Evolutionary conservation across 2,113 vertebrate species (phyloP).

Genomic region (Geothlypis trichas): DNA sequence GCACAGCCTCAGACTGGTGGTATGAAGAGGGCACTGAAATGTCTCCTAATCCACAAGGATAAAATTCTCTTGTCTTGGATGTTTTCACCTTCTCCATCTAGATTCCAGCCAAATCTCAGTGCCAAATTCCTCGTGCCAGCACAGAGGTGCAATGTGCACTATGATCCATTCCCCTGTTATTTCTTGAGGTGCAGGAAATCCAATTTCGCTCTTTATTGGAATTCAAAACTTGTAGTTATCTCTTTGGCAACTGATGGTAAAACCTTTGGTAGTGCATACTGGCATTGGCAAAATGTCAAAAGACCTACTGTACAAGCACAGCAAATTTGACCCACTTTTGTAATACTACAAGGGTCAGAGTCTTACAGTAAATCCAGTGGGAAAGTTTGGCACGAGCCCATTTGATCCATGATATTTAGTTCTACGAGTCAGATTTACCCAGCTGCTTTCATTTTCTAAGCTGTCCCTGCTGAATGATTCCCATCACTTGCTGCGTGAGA

Average conservation of each 20-base stretch:
- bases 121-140: neutral
- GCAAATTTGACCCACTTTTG: constrained; percentile 67
- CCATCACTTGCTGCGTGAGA: constrained; percentile 20
- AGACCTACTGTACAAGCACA: constrained; percentile 50
- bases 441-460: constrained; percentile 51
- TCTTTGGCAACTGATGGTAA: constrained; percentile 60
- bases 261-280: constrained; percentile 41
- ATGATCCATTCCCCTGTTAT: neutral
- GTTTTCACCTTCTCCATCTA: neutral
- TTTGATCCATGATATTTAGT: constrained; percentile 67
- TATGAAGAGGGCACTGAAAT: neutral
- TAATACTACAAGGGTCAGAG: constrained; percentile 60
- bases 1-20: accelerated
- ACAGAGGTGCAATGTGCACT: neutral
- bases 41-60: neutral
- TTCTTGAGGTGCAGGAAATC: constrained; percentile 19
- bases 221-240: constrained; percentile 64
- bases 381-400: constrained; percentile 58
- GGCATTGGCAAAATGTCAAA: constrained; percentile 61
- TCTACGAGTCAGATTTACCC: constrained; percentile 58
- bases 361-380: constrained; percentile 64
- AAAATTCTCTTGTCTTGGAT: neutral
- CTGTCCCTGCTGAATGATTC: constrained; percentile 48
- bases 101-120: neutral
- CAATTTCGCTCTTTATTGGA: constrained; percentile 42